Conservation (phyloP, 2,888 invertebrate genomes). For the Cordilura impudica region DNA sequence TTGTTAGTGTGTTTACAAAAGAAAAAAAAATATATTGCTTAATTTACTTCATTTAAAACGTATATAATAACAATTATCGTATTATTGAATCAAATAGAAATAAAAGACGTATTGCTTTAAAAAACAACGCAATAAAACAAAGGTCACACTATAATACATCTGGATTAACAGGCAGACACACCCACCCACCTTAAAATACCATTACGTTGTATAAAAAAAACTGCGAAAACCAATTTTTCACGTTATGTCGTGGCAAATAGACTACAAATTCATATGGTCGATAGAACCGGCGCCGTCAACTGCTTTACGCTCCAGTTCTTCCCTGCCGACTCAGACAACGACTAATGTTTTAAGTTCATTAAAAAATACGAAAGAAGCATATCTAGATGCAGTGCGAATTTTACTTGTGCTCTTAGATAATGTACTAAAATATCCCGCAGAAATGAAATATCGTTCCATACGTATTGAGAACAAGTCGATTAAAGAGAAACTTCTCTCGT, state of each 20-base stretch:
- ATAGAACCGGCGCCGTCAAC: constrained; percentile 43
- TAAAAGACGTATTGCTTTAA: neutral
- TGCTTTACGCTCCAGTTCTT: constrained; percentile 30
- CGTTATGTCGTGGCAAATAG: constrained; percentile 52
- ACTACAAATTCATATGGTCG: constrained; percentile 54
- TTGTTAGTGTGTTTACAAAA: neutral
- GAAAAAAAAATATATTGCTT: neutral
- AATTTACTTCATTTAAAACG: neutral
- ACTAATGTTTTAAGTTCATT: constrained; percentile 56
- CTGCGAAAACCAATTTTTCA: neutral
- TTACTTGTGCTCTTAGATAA: constrained; percentile 75
- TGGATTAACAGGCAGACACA: neutral
- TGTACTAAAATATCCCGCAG: constrained; percentile 74
- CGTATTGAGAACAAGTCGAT: constrained; percentile 75
- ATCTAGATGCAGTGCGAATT: constrained; percentile 75
- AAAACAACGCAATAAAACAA: neutral
- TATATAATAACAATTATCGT: neutral
- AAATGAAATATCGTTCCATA: constrained; percentile 75
- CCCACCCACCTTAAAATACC: neutral
- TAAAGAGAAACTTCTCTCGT: constrained; percentile 73
- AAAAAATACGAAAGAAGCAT: constrained; percentile 70
- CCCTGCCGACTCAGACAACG: constrained; percentile 4
- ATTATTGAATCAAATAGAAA: neutral
- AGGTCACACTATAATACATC: neutral
- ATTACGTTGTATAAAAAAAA: neutral